Evolutionary conservation across 1,140 invertebrate species (phyloP).

Genomic region (Bilobella aurantiaca): DNA sequence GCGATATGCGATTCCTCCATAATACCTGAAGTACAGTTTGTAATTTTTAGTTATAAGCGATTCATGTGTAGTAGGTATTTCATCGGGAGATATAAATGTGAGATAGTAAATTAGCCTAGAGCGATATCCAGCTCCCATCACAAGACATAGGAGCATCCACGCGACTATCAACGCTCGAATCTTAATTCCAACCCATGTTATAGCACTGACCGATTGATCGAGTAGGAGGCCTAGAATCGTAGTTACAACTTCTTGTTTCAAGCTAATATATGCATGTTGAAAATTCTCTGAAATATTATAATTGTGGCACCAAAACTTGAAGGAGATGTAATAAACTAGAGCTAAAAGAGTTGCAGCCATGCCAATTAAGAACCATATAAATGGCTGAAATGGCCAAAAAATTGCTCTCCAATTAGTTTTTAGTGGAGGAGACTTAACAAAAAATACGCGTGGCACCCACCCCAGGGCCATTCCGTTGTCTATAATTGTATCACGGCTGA

Average conservation of each 20-base stretch:
- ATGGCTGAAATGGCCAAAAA: not conserved
- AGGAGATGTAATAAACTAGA: too few species aligned
- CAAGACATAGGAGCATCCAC: not conserved
- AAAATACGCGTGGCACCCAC: not conserved
- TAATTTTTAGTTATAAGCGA: not conserved
- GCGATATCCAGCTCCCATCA: slow-evolving; percentile 5
- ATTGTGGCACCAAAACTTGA: too few species aligned
- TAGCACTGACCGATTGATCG: not conserved
- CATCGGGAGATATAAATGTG: not conserved
- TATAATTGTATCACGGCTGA: not conserved
- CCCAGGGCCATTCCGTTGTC: not conserved
- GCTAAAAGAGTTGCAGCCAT: too few species aligned
- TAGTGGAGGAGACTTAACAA: not conserved
- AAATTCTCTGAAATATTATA: too few species aligned
- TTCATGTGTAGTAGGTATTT: slow-evolving; percentile 8
- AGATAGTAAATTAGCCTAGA: slow-evolving; percentile 11
- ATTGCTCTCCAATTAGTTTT: not conserved
- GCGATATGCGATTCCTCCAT: slow-evolving; percentile 11
- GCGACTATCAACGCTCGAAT: not conserved
- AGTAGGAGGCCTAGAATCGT: too few species aligned
- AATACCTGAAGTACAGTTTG: slow-evolving; percentile 8
- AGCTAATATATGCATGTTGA: too few species aligned
- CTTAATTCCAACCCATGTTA: not conserved
- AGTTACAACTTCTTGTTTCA: too few species aligned
- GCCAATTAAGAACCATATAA: not conserved